These are phyloP conservation scores for Lepidocyrtoides sp. DNA, from an alignment of 2,888 invertebrate species.

Conservation along the genomic window DNA sequence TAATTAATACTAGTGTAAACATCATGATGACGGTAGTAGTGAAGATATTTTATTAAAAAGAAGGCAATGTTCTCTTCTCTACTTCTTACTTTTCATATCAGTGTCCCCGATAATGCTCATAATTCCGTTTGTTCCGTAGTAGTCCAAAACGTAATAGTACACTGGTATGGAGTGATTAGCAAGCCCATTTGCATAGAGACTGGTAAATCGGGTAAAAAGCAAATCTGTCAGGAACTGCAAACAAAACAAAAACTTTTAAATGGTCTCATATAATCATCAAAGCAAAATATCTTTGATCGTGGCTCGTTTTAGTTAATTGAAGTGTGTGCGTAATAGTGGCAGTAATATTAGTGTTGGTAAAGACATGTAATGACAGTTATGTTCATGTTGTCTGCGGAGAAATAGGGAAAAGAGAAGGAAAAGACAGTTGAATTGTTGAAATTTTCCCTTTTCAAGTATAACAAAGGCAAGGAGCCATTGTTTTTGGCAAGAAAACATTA, in stretches of 20 bases:
- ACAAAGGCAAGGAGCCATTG: not conserved
- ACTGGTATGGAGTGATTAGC: slow-evolving; percentile 85
- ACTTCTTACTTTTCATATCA: slow-evolving; percentile 85
- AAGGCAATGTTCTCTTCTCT: not conserved
- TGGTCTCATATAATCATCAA: slow-evolving; percentile 29
- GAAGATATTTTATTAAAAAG: not conserved
- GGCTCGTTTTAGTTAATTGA: slow-evolving; percentile 25
- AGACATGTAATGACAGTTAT: not conserved
- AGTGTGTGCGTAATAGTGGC: not conserved
- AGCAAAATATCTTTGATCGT: not conserved
- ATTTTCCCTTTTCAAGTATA: not conserved
- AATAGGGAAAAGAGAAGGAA: not conserved
- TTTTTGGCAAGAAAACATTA: not conserved
- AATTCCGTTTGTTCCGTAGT: slow-evolving; percentile 85
- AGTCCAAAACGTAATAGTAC: slow-evolving; percentile 85
- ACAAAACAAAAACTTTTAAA: slow-evolving; percentile 61
- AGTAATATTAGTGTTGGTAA: not conserved
- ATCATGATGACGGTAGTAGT: not conserved
- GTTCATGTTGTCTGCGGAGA: not conserved
- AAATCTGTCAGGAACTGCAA: slow-evolving; percentile 86
- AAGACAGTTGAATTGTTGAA: not conserved
- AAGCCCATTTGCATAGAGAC: slow-evolving; percentile 84
- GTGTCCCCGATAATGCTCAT: slow-evolving; percentile 85
- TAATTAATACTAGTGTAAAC: slow-evolving; percentile 59
- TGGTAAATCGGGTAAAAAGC: slow-evolving; percentile 85